phyloP scores from a whole-genome alignment of 2,888 invertebrate species.

The Alloplasta piceator region DNA sequence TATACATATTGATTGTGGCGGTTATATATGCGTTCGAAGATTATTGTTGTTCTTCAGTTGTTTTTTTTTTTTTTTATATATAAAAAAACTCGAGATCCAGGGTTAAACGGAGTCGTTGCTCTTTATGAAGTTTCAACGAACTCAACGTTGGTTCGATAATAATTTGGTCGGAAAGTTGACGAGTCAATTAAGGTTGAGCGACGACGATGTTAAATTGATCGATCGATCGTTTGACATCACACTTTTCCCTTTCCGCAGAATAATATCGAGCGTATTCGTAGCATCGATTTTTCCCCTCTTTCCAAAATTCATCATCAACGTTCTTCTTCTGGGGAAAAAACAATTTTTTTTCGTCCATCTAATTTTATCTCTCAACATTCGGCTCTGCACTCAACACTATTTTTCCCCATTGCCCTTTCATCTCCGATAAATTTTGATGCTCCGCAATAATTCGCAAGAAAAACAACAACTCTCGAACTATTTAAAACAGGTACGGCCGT shows the following conservation, averaged over 20 bases:
- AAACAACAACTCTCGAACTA: constrained; percentile 39
- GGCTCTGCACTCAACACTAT: constrained; percentile 12
- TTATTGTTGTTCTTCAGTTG: constrained; percentile 1
- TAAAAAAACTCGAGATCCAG: constrained; percentile 5
- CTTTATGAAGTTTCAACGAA: not conserved
- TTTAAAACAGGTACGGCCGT: constrained; percentile 61
- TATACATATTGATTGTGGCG: constrained; percentile 53
- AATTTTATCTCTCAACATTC: constrained; percentile 39
- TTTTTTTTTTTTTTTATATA: too few species aligned
- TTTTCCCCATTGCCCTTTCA: not conserved
- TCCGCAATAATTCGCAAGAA: constrained; percentile 4
- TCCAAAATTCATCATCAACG: constrained; percentile 23
- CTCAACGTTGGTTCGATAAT: constrained; percentile 47
- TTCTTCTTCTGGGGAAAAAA: constrained; percentile 6
- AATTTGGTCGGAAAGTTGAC: constrained; percentile 43
- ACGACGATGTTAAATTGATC: constrained; percentile 35
- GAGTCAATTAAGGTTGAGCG: constrained; percentile 56
- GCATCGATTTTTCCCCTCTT: constrained; percentile 1
- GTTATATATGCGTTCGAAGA: constrained; percentile 37
- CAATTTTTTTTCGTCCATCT: not conserved
- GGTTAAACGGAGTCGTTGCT: constrained; percentile 22
- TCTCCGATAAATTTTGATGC: not conserved
- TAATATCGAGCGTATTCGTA: constrained; percentile 35
- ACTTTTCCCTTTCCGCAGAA: not conserved
- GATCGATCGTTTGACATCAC: constrained; percentile 23